These are phyloP conservation scores for Mus spicilegus DNA, from an alignment of 2,113 vertebrate genomes.

Conservation along the genomic window DNA sequence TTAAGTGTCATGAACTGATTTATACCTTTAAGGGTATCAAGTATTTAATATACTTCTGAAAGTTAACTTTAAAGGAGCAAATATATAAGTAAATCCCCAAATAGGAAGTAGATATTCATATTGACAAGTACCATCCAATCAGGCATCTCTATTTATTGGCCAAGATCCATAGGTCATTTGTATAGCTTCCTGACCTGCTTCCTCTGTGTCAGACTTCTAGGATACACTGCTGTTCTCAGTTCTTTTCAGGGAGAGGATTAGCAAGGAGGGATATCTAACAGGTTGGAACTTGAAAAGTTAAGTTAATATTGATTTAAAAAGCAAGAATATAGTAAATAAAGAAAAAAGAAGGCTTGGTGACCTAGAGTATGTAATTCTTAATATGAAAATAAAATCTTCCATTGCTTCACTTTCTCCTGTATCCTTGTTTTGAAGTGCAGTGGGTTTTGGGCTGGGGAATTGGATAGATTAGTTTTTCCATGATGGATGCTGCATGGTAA, in stretches of 20 bases:
- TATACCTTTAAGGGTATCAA: not conserved
- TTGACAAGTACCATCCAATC: too few relatives aligned
- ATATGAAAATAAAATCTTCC: not conserved
- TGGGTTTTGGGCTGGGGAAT: not conserved
- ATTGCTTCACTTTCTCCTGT: not conserved
- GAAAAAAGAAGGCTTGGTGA: not conserved
- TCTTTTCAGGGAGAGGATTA: not conserved
- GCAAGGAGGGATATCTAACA: not conserved
- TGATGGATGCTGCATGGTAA: not conserved
- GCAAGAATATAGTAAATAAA: not conserved
- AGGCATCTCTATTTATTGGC: not conserved
- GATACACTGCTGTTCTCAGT: not conserved
- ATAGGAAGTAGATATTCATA: not conserved
- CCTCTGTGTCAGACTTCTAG: not conserved
- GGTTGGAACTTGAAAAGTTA: not conserved
- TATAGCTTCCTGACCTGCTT: not conserved
- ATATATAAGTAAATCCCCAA: not conserved
- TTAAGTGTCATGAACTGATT: not conserved
- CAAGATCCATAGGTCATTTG: not conserved
- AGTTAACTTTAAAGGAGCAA: not conserved
- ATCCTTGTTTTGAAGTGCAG: not conserved
- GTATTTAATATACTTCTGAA: not conserved
- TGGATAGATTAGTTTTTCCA: not conserved
- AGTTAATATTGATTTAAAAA: not conserved
- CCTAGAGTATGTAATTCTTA: not conserved